Conservation (phyloP, 2,797 vertebrate genomes). For the Anomalospiza imberbis region DNA sequence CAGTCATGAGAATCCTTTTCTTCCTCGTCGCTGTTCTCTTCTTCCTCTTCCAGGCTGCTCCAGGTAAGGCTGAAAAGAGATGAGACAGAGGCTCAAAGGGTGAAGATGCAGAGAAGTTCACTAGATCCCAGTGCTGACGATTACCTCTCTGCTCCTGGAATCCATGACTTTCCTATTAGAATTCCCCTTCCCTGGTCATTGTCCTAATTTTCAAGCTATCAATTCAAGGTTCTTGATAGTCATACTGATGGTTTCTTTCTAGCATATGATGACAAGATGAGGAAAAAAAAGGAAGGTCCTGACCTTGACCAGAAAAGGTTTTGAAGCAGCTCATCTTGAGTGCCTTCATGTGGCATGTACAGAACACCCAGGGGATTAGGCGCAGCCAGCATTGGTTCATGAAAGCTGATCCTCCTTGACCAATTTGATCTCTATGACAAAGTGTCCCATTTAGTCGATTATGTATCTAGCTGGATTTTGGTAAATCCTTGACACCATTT, state of each 20-base stretch:
- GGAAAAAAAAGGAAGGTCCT: not conserved
- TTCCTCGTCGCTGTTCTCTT: constrained; percentile 37
- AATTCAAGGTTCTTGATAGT: not conserved
- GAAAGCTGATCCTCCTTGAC: not conserved
- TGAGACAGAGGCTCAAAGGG: not conserved
- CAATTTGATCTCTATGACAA: not conserved
- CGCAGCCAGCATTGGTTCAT: not conserved
- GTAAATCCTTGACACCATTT: not conserved
- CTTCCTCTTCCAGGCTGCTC: constrained; percentile 54
- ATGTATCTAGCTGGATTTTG: not conserved
- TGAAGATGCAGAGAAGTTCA: not conserved
- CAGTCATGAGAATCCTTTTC: constrained; percentile 56
- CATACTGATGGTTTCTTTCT: not conserved
- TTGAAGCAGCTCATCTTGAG: not conserved
- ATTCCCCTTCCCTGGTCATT: not conserved
- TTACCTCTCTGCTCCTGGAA: not conserved
- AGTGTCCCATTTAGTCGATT: not conserved
- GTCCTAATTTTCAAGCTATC: not conserved
- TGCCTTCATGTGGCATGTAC: too few relatives aligned
- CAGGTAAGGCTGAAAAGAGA: not conserved
- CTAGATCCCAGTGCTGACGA: not conserved
- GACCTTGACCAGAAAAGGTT: not conserved
- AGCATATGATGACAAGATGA: not conserved
- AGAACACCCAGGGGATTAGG: not conserved
- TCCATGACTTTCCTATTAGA: not conserved